Evolutionary conservation across 2,888 invertebrate genomes (phyloP).

Genomic region (Thera britannica): DNA sequence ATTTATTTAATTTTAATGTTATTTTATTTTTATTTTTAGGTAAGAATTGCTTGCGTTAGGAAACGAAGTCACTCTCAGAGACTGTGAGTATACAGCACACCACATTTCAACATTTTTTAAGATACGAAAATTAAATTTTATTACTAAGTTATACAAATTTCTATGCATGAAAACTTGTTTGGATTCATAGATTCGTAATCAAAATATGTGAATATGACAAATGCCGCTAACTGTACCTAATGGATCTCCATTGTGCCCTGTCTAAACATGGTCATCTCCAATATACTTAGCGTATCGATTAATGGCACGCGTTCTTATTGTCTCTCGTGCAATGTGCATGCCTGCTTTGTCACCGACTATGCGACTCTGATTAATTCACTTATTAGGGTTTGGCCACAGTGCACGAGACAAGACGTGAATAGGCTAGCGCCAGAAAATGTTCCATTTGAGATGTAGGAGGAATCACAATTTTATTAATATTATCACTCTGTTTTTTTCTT

Average conservation of each 20-base stretch:
- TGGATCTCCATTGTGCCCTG: neutral
- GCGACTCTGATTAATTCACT: slow-evolving; percentile 37
- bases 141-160: too few species aligned
- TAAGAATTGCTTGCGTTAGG: slow-evolving; percentile 1
- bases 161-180: too few species aligned
- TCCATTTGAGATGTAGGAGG: too few species aligned
- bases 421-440: too few species aligned
- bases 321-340: slow-evolving; percentile 21
- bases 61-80: neutral
- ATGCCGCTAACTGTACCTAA: too few species aligned
- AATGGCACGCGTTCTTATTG: slow-evolving; percentile 35
- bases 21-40: slow-evolving; percentile 2
- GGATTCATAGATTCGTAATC: too few species aligned
- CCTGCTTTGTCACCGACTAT: slow-evolving; percentile 36
- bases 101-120: too few species aligned
- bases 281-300: slow-evolving; percentile 38
- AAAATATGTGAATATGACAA: too few species aligned
- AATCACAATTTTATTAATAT: too few species aligned
- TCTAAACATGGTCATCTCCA: slow-evolving; percentile 21
- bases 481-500: too few species aligned
- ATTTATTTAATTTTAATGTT: neutral
- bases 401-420: neutral
- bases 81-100: neutral
- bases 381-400: slow-evolving; percentile 14
- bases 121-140: too few species aligned